Evolutionary conservation across 2,888 invertebrate genomes (phyloP), one percentile per base, ranked within the genome.

Genomic region (Drosophila subsilvestris): DNA sequence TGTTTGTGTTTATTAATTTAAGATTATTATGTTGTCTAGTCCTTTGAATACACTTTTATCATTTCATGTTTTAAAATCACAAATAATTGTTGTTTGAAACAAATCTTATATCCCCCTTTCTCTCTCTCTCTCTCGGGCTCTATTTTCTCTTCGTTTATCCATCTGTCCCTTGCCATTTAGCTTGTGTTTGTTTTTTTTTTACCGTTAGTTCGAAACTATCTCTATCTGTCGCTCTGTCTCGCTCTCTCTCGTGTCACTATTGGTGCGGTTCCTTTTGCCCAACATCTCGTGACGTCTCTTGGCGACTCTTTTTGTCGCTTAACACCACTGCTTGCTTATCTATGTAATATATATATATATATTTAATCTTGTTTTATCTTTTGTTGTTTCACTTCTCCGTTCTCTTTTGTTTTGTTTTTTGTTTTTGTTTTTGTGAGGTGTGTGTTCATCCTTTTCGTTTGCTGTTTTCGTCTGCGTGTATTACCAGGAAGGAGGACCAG

Each of bases 41-140:
- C 78, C 63, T 83, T 78, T 78, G 85, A 63, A 65, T 84, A 75
- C 66, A 70, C 54, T 50, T 74, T 78, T 75, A 85, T 85, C 84
- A 82, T 86, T 84, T 84, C 79, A 85, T 80, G 82, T 74, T 71
- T 75, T 80, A 74, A 86, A 85, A 86, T 84, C 84, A 86, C 81
- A 86, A 85, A 85, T 84, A 80, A 86, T 83, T 81, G 75, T 82
- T 84, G 82, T 85, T 85, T 82, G 77, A 80, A 86, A 85, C 87
- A 86, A 84, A 84, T 88, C 29, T 63, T 74, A 62, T 55, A 62
- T 76, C 12, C 12, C 32, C 5, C 91, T 93, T 98, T 56, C 54
- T 43, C 59, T 53, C 54, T 49, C 48, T 17, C 56, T 50, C 42
- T n/a, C 22, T 57, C 14, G 25, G 25, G 5, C 25, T 56, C 54